These are phyloP conservation scores for Turnix velox DNA, from an alignment of 2,113 vertebrate genomes.

Conservation along the genomic window DNA sequence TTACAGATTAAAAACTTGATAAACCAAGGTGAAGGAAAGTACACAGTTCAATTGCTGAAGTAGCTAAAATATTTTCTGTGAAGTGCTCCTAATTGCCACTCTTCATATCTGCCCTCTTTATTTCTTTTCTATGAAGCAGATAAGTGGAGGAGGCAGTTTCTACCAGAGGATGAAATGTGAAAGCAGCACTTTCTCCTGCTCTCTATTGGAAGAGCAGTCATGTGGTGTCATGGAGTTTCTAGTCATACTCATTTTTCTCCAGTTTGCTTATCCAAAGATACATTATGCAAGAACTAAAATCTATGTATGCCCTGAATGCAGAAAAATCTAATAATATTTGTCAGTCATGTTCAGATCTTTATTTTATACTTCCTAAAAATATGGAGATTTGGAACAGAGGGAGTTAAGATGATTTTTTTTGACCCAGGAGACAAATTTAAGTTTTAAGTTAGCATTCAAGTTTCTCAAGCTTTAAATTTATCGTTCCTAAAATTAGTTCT, in stretches of 20 bases:
- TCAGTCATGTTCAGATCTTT: not conserved
- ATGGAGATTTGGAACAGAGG: not conserved
- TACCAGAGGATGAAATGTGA: not conserved
- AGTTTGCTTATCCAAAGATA: not conserved
- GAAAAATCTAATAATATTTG: not conserved
- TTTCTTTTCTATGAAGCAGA: not conserved
- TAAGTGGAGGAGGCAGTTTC: fast-evolving
- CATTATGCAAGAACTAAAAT: not conserved
- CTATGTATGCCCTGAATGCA: not conserved
- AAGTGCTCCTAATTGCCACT: not conserved
- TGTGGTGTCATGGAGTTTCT: not conserved
- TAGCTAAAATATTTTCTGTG: not conserved
- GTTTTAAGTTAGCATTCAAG: not conserved
- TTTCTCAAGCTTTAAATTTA: not conserved
- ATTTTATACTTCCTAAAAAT: not conserved
- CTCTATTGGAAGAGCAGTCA: not conserved
- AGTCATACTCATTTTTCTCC: not conserved
- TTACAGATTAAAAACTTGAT: not conserved
- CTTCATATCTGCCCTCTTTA: not conserved
- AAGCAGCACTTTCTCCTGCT: not conserved
- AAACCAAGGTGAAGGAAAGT: not conserved
- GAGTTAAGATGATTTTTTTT: not conserved
- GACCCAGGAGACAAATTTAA: not conserved
- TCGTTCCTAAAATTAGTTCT: not conserved
- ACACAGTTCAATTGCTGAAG: not conserved